Evolutionary conservation across 2,797 vertebrate genomes (phyloP).

Genomic region (Myripristis murdjan): DNA sequence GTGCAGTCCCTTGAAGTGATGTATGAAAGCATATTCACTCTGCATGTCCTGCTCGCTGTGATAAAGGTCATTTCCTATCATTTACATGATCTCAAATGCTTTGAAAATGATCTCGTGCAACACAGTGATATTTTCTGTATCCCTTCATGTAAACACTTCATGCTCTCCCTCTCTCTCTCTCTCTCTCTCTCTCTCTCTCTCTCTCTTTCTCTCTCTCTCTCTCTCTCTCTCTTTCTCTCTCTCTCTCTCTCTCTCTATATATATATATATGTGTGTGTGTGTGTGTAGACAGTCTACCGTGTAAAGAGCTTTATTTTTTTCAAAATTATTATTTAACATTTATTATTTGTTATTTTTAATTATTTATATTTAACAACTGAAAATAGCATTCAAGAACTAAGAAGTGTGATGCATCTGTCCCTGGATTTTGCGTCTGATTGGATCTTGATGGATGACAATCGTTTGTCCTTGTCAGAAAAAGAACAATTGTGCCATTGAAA

Average conservation of each 20-base stretch:
- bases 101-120: conserved; percentile 34
- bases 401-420: conserved; percentile 84
- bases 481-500: conserved; percentile 90
- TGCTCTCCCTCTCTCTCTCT: too few relatives aligned
- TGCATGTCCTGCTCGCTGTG: conserved; percentile 89
- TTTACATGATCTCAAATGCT: conserved; percentile 91
- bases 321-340: too few relatives aligned
- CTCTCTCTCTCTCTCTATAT: too few relatives aligned
- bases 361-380: conserved; percentile 62
- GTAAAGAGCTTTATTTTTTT: too few relatives aligned
- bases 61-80: conserved; percentile 94
- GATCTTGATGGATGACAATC: conserved; percentile 94
- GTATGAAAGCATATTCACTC: conserved; percentile 93
- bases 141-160: neutral
- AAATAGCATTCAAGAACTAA: conserved; percentile 86
- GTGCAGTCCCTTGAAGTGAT: conserved; percentile 90
- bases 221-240: too few relatives aligned
- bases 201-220: too few relatives aligned
- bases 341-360: too few relatives aligned
- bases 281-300: too few relatives aligned
- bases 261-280: too few relatives aligned
- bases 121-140: conserved; percentile 29
- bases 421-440: conserved; percentile 83
- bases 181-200: too few relatives aligned
- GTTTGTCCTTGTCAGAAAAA: conserved; percentile 93